Percentiles rank a stretch among this genome's conserved stretches.
Evolutionary conservation across 2,797 vertebrate species (phyloP).

Genomic region (Salmo trutta): DNA sequence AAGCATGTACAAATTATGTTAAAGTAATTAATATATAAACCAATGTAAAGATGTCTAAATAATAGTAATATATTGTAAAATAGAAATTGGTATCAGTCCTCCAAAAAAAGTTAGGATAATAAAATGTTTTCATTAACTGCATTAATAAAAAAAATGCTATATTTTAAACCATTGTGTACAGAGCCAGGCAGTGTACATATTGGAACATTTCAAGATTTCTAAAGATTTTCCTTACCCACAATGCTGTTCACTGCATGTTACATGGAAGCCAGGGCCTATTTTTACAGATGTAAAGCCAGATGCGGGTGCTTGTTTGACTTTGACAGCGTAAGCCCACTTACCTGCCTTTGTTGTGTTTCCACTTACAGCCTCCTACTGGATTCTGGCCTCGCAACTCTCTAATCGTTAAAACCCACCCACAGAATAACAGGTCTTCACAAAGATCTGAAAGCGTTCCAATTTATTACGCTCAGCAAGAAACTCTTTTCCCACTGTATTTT

Average conservation of each 20-base stretch:
- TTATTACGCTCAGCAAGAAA: conserved; percentile 40
- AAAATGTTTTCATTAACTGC: conserved; percentile 63
- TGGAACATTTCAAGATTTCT: neutral
- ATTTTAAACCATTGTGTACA: neutral
- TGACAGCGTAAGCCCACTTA: conserved; percentile 34
- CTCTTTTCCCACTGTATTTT: conserved; percentile 22
- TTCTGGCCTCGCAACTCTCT: conserved; percentile 27
- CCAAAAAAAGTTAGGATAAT: conserved; percentile 72
- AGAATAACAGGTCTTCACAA: conserved; percentile 46
- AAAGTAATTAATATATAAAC: conserved; percentile 73
- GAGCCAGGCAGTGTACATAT: neutral
- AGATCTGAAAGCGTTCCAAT: conserved; percentile 49
- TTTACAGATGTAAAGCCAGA: conserved; percentile 21
- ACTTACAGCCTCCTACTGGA: conserved; percentile 37
- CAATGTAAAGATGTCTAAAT: conserved; percentile 72
- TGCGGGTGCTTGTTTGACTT: conserved; percentile 7
- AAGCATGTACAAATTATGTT: conserved; percentile 86
- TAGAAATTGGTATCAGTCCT: conserved; percentile 59
- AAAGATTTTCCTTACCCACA: neutral
- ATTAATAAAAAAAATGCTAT: neutral
- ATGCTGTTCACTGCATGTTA: conserved; percentile 2
- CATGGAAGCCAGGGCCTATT: neutral
- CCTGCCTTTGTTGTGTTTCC: conserved; percentile 46
- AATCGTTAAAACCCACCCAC: conserved; percentile 53
- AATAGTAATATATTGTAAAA: conserved; percentile 79